Percentiles rank a stretch among this genome's conserved stretches.
These are phyloP conservation scores for Lagorchestes hirsutus DNA, from an alignment of 2,797 vertebrate genomes.

Conservation along the genomic window DNA sequence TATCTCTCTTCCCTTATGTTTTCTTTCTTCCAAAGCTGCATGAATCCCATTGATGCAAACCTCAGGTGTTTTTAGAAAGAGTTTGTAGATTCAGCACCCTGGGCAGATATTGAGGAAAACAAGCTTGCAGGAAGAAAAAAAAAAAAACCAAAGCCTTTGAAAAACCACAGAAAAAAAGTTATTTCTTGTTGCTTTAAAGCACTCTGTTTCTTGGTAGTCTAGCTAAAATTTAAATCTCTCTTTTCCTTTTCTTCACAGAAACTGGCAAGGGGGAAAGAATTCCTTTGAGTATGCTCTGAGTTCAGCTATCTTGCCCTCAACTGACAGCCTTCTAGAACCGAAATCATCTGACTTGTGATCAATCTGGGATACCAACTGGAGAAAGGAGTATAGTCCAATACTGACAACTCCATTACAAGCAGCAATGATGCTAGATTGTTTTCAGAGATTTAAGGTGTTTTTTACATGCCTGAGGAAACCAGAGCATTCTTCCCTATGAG, in stretches of 20 bases:
- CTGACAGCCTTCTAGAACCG: slow-evolving; percentile 34
- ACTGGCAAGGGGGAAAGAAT: neutral
- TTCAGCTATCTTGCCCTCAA: neutral
- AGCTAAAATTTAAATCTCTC: slow-evolving; percentile 44
- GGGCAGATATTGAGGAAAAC: slow-evolving; percentile 14
- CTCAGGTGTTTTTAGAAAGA: slow-evolving; percentile 21
- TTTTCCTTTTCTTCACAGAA: slow-evolving; percentile 52
- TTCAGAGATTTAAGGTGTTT: slow-evolving; percentile 68
- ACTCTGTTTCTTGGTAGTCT: slow-evolving; percentile 1
- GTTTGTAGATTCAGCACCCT: slow-evolving; percentile 19
- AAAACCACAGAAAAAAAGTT: slow-evolving; percentile 11
- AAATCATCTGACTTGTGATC: slow-evolving; percentile 49
- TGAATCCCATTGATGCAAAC: slow-evolving; percentile 56
- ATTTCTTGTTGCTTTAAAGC: slow-evolving; percentile 27
- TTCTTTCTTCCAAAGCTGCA: slow-evolving; percentile 18
- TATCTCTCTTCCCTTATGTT: neutral
- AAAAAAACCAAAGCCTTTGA: slow-evolving; percentile 43
- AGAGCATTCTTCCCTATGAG: slow-evolving; percentile 56
- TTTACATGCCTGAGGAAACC: slow-evolving; percentile 55
- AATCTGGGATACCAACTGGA: slow-evolving; percentile 1
- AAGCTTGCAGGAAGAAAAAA: neutral
- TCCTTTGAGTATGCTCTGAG: slow-evolving; percentile 19
- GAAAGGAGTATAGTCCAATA: slow-evolving; percentile 36
- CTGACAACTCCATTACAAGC: slow-evolving; percentile 56
- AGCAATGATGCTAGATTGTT: slow-evolving; percentile 35